phyloP scores from a whole-genome alignment of 2,113 vertebrate species.

The Trematomus loennbergii region DNA sequence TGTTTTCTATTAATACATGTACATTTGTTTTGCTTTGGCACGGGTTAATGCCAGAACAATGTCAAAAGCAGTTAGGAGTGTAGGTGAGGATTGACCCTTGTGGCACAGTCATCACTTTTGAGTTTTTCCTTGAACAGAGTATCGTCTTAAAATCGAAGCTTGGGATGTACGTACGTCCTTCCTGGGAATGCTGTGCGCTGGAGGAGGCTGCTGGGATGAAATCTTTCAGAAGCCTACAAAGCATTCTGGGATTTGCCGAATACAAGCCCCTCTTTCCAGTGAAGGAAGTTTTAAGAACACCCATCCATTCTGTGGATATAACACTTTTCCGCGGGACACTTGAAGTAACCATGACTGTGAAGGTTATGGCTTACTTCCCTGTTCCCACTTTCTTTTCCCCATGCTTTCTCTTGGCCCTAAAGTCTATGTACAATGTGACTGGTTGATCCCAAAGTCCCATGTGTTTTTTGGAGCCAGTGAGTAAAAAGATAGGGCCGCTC shows the following conservation, averaged over 20 bases:
- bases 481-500: slow-evolving; percentile 22
- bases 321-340: slow-evolving; percentile 16
- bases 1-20: slow-evolving; percentile 72
- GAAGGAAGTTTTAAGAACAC: not conserved
- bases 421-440: slow-evolving; percentile 58
- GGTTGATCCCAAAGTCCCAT: slow-evolving; percentile 31
- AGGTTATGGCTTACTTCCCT: slow-evolving; percentile 8
- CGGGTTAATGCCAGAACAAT: slow-evolving; percentile 62
- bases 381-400: slow-evolving; percentile 14
- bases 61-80: slow-evolving; percentile 35
- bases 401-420: slow-evolving; percentile 18
- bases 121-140: slow-evolving; percentile 36
- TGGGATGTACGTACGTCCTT: slow-evolving; percentile 19
- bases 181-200: slow-evolving; percentile 51
- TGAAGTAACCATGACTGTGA: slow-evolving; percentile 10
- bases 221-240: slow-evolving; percentile 18
- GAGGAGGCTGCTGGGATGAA: slow-evolving; percentile 39
- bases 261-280: not conserved
- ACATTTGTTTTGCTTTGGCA: slow-evolving; percentile 78
- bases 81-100: slow-evolving; percentile 35
- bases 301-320: not conserved
- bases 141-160: slow-evolving; percentile 2
- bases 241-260: slow-evolving; percentile 8
- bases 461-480: slow-evolving; percentile 25
- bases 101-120: slow-evolving; percentile 50